Conservation (phyloP, 1,140 invertebrate genomes). For the Drosophila ogumai region DNA sequence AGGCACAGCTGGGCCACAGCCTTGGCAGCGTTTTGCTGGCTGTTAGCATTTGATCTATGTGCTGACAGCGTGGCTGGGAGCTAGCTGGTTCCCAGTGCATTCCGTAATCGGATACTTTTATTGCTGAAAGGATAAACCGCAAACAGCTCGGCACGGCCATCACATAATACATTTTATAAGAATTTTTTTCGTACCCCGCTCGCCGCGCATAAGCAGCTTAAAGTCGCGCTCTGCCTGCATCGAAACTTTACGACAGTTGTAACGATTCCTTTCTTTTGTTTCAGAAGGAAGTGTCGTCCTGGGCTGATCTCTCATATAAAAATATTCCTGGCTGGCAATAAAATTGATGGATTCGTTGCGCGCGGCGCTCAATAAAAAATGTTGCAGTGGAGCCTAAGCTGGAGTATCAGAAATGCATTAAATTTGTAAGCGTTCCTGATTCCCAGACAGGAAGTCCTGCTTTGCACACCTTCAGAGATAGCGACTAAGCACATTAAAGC, state of each 20-base stretch:
- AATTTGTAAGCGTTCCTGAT: conserved; percentile 21
- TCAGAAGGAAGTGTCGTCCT: conserved; percentile 37
- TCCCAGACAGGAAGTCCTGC: conserved; percentile 49
- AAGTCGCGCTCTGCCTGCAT: conserved; percentile 51
- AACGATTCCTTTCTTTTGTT: conserved; percentile 66
- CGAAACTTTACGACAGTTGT: conserved; percentile 73
- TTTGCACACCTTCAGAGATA: conserved; percentile 21
- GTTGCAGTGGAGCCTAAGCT: conserved; percentile 32
- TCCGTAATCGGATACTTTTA: conserved; percentile 82
- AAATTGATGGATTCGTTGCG: conserved; percentile 79
- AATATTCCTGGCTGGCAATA: conserved; percentile 61
- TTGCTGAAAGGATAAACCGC: conserved; percentile 82
- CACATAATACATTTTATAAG: conserved; percentile 73
- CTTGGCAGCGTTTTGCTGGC: conserved; percentile 17
- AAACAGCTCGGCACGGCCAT: conserved; percentile 70
- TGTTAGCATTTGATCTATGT: conserved; percentile 74
- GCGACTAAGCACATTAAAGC: conserved; percentile 74
- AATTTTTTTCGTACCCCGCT: conserved; percentile 10
- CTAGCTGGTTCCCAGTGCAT: conserved; percentile 62
- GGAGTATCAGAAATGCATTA: conserved; percentile 35
- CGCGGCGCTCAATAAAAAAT: conserved; percentile 44
- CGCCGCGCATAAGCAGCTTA: conserved; percentile 67
- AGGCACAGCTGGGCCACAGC: conserved; percentile 50
- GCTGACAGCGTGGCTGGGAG: conserved; percentile 63
- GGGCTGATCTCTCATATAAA: conserved; percentile 61